phyloP scores from a whole-genome alignment of 2,888 invertebrate genomes.

The Ommatoiulus sabulosus region DNA sequence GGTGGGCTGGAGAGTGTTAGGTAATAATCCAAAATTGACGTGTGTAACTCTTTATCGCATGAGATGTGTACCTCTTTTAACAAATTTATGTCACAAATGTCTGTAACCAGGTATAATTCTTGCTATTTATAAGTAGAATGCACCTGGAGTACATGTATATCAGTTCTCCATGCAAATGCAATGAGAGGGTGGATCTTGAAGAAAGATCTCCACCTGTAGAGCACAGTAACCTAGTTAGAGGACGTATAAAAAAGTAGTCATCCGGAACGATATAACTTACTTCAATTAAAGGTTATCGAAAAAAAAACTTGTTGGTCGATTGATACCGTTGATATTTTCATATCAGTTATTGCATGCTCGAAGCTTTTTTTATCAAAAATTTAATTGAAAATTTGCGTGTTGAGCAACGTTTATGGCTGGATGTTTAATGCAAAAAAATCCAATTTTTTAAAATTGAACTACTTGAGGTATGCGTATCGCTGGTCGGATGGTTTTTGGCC shows the following conservation, averaged over 20 bases:
- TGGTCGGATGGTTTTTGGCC: slow-evolving; percentile 1
- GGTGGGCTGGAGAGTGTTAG: not conserved
- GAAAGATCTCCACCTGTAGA: slow-evolving; percentile 36
- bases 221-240: slow-evolving; percentile 43
- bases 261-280: slow-evolving; percentile 35
- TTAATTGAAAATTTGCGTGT: slow-evolving; percentile 15
- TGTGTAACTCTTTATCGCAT: not conserved
- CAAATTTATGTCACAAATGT: slow-evolving; percentile 18
- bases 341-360: slow-evolving; percentile 16
- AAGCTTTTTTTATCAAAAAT: not conserved
- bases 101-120: not conserved
- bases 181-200: slow-evolving; percentile 1
- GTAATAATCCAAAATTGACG: slow-evolving; percentile 19
- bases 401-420: not conserved
- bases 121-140: slow-evolving; percentile 3
- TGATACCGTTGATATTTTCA: not conserved
- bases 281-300: slow-evolving; percentile 30
- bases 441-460: not conserved
- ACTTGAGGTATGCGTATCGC: not conserved
- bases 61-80: not conserved
- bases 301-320: not conserved
- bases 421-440: not conserved
- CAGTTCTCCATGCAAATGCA: not conserved
- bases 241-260: not conserved
- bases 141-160: not conserved